Conservation (phyloP, 2,113 vertebrate genomes). For the Pangasianodon gigas region DNA sequence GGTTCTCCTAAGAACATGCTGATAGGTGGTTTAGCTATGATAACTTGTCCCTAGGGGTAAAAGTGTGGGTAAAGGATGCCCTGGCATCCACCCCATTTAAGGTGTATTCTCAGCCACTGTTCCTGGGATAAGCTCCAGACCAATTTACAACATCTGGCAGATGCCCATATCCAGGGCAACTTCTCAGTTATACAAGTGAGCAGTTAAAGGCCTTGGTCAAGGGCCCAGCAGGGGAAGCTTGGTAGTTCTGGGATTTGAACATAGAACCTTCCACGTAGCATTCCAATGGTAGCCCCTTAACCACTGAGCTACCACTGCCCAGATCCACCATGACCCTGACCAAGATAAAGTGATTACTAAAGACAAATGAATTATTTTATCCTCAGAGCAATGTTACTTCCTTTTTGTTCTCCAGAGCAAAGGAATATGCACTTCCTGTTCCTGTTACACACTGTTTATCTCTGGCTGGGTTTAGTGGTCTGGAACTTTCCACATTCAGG, state of each 20-base stretch:
- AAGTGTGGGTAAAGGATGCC: not conserved
- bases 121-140: not conserved
- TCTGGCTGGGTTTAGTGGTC: conserved; percentile 24
- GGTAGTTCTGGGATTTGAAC: not conserved
- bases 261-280: not conserved
- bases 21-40: not conserved
- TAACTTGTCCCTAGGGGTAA: not conserved
- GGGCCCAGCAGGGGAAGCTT: not conserved
- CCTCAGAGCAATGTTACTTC: not conserved
- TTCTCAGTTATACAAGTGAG: not conserved
- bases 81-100: not conserved
- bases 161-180: not conserved
- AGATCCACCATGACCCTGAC: not conserved
- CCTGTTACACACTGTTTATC: conserved; percentile 45
- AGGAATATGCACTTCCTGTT: conserved; percentile 16
- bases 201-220: not conserved
- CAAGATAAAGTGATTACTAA: not conserved
- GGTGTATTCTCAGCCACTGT: not conserved
- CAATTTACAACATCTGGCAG: not conserved
- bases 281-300: not conserved
- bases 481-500: conserved; percentile 45
- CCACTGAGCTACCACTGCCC: not conserved
- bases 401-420: not conserved
- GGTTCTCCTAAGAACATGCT: not conserved
- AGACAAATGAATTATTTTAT: not conserved